phyloP scores from a whole-genome alignment of 2,113 vertebrate genomes.

The Apodemus speciosus region DNA sequence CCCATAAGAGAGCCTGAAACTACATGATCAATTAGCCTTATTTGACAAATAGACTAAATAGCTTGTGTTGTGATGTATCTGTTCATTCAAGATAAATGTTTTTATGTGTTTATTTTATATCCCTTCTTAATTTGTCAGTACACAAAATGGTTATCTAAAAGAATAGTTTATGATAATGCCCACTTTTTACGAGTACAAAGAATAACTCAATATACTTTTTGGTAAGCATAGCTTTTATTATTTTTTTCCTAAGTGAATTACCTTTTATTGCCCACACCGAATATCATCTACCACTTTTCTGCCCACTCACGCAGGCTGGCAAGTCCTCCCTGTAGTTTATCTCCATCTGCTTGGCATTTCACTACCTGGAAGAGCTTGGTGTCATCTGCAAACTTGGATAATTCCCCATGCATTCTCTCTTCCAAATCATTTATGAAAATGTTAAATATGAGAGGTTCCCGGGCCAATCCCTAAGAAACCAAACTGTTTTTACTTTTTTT shows the following conservation, averaged over 20 bases:
- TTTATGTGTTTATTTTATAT: slow-evolving; percentile 38
- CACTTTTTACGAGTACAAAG: slow-evolving; percentile 49
- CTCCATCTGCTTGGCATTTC: slow-evolving; percentile 83
- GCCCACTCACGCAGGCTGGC: slow-evolving; percentile 79
- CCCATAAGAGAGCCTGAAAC: not conserved
- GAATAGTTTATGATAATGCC: not conserved
- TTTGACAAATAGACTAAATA: slow-evolving; percentile 56
- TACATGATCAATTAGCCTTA: slow-evolving; percentile 2
- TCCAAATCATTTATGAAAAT: slow-evolving; percentile 81
- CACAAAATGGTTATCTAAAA: slow-evolving; percentile 35
- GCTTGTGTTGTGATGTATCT: not conserved
- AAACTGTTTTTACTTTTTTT: slow-evolving; percentile 67
- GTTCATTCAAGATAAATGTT: slow-evolving; percentile 55
- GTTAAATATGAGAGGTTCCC: slow-evolving; percentile 76
- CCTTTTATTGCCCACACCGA: slow-evolving; percentile 75
- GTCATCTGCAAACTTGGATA: slow-evolving; percentile 81
- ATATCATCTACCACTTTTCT: slow-evolving; percentile 77
- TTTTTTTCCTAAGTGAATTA: slow-evolving; percentile 72
- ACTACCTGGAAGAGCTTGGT: slow-evolving; percentile 80
- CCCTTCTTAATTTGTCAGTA: slow-evolving; percentile 27
- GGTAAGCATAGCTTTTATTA: slow-evolving; percentile 58
- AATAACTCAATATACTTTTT: slow-evolving; percentile 65
- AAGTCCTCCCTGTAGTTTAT: slow-evolving; percentile 79
- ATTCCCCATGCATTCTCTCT: slow-evolving; percentile 71
- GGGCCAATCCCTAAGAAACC: slow-evolving; percentile 71